Evolutionary conservation across 2,113 vertebrate genomes (phyloP).

Genomic region (Onychorhynchus coronatus): DNA sequence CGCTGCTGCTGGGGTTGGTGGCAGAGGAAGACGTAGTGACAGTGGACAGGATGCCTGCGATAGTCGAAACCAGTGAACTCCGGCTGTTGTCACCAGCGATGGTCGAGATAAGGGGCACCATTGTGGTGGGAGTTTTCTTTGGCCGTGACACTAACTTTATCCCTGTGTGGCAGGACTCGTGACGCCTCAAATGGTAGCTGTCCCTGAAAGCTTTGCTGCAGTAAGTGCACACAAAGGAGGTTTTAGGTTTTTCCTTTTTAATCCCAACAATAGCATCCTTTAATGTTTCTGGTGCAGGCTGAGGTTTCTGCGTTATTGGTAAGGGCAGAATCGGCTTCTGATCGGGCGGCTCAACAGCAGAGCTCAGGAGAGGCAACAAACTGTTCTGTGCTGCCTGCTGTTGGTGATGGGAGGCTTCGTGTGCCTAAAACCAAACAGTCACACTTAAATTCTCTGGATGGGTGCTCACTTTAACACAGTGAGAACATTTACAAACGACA

Average conservation of each 20-base stretch:
- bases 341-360: conserved; percentile 90
- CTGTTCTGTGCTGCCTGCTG: conserved; percentile 94
- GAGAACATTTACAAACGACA: conserved; percentile 1
- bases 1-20: conserved; percentile 81
- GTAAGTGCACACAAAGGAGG: conserved; percentile 95
- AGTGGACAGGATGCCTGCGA: conserved; percentile 92
- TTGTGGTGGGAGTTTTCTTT: conserved; percentile 90
- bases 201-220: conserved; percentile 98
- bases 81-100: conserved; percentile 88
- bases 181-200: conserved; percentile 97
- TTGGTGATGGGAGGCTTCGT: conserved; percentile 96
- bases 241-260: conserved; percentile 98
- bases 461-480: neutral
- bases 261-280: conserved; percentile 88
- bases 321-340: conserved; percentile 96
- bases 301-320: conserved; percentile 92
- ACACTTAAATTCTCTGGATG: conserved; percentile 67
- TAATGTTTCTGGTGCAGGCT: conserved; percentile 87
- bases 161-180: conserved; percentile 96
- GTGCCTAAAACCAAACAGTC: conserved; percentile 86
- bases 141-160: conserved; percentile 96
- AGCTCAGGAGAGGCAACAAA: conserved; percentile 92
- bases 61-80: conserved; percentile 90
- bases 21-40: conserved; percentile 92
- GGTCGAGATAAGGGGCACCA: conserved; percentile 93